Percentiles rank a stretch among this genome's conserved stretches.
Evolutionary conservation across 2,797 vertebrate genomes (phyloP).

Genomic region (Gambelia wislizenii): DNA sequence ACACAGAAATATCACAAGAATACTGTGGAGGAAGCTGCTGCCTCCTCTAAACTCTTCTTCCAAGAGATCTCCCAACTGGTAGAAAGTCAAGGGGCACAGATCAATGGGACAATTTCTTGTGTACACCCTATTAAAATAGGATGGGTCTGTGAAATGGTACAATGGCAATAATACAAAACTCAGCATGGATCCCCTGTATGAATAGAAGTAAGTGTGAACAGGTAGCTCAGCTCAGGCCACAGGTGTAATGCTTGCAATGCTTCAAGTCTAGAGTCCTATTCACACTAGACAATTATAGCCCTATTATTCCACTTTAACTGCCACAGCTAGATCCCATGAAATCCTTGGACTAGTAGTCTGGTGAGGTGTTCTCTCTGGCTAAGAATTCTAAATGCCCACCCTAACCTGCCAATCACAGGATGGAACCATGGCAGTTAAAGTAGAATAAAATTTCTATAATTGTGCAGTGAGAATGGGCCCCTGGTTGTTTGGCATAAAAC

Average conservation of each 20-base stretch:
- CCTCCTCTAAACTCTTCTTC: not conserved
- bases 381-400: no score
- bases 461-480: no score
- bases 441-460: no score
- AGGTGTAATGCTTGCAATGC: not conserved
- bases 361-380: no score
- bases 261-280: not conserved
- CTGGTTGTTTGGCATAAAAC: not conserved
- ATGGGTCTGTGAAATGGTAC: not conserved
- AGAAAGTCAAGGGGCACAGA: not conserved
- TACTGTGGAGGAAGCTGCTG: not conserved
- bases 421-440: no score
- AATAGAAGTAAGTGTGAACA: not conserved
- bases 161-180: not conserved
- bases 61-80: not conserved
- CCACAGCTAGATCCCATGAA: no score
- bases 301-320: no score
- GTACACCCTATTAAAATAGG: not conserved
- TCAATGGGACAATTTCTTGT: not conserved
- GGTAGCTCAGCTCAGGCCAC: not conserved
- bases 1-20: not conserved
- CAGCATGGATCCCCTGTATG: not conserved
- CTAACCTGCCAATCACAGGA: no score
- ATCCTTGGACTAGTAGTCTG: no score
- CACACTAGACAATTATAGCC: no score